Evolutionary conservation across 1,140 invertebrate genomes (phyloP), one percentile per base, ranked within the genome.

Genomic region (Calephelis virginiensis): DNA sequence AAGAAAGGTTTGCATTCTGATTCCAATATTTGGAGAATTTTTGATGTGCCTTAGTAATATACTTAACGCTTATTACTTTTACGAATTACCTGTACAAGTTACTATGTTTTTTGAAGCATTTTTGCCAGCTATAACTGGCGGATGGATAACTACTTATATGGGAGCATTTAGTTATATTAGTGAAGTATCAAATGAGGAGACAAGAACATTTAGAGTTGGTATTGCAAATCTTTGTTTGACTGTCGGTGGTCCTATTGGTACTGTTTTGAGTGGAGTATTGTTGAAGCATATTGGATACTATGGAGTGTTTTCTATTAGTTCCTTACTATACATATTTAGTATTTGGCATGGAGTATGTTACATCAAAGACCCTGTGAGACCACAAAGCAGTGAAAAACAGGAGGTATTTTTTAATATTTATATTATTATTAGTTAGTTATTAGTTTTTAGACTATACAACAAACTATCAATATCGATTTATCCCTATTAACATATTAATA

Each of bases 141-240:
- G 96, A 3, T 96, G 95, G 94, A 95, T 97, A 72, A 95, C 96
- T 14, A 95, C 96, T 92, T 94, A 97, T 71, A 97, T 97, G 94
- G 95, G 95, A 5, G 94, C 95, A 28, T 98, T 97, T 86, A 97
- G 96, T 82, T 97, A 97, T 77, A 95, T 98, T n/a, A 95, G 94
- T 49, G 96, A 97, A 81, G 94, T 97, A 43, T 97, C 96, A 1
- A 94, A 94, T n/a, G 93, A 95, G 67, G 94, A 96, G 80, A 94
- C 94, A 14, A 93, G 96, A 68, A 97, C 97, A 0, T 91, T 96
- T n/a, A 88, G 96, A 69, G 95, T 97, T 59, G 96, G 96, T 9
- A 94, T 97, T 8, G 94, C 96, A 61, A 97, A 96, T 82, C 92
- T 96, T 1, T 96, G 96, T 75, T 93, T 95, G 63, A 96, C 95